Evolutionary conservation across 37 sponge, comb jelly and placozoan genomes (phyloP).

Genomic region (Ephydatia muelleri): DNA sequence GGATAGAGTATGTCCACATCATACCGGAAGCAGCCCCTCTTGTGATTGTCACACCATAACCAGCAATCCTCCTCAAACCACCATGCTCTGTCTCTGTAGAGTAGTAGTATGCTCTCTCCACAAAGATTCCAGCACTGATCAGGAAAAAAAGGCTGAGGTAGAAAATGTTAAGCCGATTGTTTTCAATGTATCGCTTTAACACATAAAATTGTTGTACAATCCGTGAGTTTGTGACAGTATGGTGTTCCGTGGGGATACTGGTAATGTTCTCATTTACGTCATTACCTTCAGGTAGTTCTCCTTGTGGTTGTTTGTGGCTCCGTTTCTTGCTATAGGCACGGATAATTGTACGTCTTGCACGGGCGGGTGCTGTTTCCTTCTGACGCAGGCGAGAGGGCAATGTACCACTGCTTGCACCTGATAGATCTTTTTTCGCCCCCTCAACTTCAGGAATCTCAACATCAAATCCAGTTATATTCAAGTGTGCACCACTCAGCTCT

Average conservation of each 20-base stretch:
- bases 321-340: slow-evolving; percentile 57
- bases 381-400: slow-evolving; percentile 34
- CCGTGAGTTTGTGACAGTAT: neutral
- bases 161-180: slow-evolving; percentile 91
- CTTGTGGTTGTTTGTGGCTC: no score
- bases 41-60: slow-evolving; percentile 92
- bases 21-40: slow-evolving; percentile 93
- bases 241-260: slow-evolving; percentile 23
- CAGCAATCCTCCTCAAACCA: slow-evolving; percentile 91
- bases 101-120: slow-evolving; percentile 89
- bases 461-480: slow-evolving; percentile 71
- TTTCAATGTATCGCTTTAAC: slow-evolving; percentile 71
- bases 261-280: slow-evolving; percentile 1
- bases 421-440: slow-evolving; percentile 22
- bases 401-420: slow-evolving; percentile 8
- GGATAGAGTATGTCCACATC: slow-evolving; percentile 91
- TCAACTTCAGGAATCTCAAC: slow-evolving; percentile 39
- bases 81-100: slow-evolving; percentile 85
- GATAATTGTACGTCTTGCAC: slow-evolving; percentile 83
- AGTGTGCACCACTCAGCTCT: slow-evolving; percentile 77
- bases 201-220: slow-evolving; percentile 18
- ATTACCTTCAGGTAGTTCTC: no score
- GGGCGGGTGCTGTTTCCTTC: slow-evolving; percentile 78
- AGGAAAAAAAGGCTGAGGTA: slow-evolving; percentile 74
- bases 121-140: slow-evolving; percentile 74